Conservation (phyloP, 2,888 invertebrate species). For the Conchocele bisecta region DNA sequence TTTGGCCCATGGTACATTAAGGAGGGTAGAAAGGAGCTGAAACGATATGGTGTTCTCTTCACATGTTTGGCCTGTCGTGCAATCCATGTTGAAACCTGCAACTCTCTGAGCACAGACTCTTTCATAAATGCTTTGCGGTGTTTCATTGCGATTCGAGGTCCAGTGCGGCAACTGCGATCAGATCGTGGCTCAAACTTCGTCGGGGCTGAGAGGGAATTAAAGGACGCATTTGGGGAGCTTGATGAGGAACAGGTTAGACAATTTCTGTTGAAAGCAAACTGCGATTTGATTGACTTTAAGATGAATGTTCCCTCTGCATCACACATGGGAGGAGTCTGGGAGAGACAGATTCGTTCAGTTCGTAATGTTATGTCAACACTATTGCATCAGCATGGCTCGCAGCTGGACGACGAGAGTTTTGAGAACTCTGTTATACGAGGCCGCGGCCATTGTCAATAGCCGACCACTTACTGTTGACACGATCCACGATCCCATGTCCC, state of each 20-base stretch:
- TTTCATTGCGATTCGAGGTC: conserved; percentile 60
- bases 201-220: conserved; percentile 62
- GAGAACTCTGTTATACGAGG: conserved; percentile 52
- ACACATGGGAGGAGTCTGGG: conserved; percentile 68
- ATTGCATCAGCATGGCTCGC: conserved; percentile 30
- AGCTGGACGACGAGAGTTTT: conserved; percentile 49
- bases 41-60: conserved; percentile 63
- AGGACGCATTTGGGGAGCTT: conserved; percentile 3
- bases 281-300: conserved; percentile 12
- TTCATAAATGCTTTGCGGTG: conserved; percentile 62
- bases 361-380: conserved; percentile 45
- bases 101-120: conserved; percentile 61
- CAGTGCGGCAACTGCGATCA: conserved; percentile 47
- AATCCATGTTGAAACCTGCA: conserved; percentile 62
- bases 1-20: conserved; percentile 67
- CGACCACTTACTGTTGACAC: conserved; percentile 41
- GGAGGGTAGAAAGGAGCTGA: conserved; percentile 62
- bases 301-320: conserved; percentile 61
- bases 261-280: background rate
- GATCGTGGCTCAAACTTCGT: conserved; percentile 68
- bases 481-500: conserved; percentile 19
- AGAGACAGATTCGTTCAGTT: conserved; percentile 62
- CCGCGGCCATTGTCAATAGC: conserved; percentile 44
- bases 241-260: conserved; percentile 3
- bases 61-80: conserved; percentile 64